Evolutionary conservation across 2,797 vertebrate species (phyloP).

Genomic region (Tamandua tetradactyla): DNA sequence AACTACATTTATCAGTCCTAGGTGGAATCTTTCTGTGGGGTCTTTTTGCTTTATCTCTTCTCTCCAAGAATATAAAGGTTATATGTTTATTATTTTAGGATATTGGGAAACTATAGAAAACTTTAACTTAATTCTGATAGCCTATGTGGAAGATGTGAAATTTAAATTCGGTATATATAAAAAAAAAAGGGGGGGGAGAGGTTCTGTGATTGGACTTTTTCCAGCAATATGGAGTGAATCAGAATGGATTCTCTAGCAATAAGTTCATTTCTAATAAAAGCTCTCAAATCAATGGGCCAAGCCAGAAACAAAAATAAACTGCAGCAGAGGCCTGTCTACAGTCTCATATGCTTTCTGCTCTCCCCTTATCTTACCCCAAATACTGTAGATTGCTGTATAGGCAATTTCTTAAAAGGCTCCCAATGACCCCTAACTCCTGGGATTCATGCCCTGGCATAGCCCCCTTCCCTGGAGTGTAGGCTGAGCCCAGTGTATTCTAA

Average conservation of each 20-base stretch:
- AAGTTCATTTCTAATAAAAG: no score
- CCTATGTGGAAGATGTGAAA: not conserved
- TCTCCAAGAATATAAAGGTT: not conserved
- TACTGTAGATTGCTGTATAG: not conserved
- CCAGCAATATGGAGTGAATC: not conserved
- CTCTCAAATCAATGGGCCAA: no score
- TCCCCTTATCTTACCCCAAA: not conserved
- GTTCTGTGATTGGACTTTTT: not conserved
- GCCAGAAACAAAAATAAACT: no score
- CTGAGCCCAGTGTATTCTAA: not conserved
- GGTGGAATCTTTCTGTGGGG: not conserved
- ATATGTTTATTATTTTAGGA: not conserved
- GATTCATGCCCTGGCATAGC: not conserved
- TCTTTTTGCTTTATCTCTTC: not conserved
- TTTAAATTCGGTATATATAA: not conserved
- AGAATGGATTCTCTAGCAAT: not conserved
- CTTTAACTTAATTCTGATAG: not conserved
- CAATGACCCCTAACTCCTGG: not conserved
- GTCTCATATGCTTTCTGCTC: slow-evolving; percentile 23
- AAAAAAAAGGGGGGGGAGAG: not conserved
- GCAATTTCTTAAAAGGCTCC: not conserved
- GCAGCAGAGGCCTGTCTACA: no score
- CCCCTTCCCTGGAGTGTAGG: not conserved
- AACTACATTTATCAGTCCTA: not conserved
- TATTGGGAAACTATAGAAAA: not conserved